phyloP scores from a whole-genome alignment of 2,888 invertebrate species.

The Aradus depressus region DNA sequence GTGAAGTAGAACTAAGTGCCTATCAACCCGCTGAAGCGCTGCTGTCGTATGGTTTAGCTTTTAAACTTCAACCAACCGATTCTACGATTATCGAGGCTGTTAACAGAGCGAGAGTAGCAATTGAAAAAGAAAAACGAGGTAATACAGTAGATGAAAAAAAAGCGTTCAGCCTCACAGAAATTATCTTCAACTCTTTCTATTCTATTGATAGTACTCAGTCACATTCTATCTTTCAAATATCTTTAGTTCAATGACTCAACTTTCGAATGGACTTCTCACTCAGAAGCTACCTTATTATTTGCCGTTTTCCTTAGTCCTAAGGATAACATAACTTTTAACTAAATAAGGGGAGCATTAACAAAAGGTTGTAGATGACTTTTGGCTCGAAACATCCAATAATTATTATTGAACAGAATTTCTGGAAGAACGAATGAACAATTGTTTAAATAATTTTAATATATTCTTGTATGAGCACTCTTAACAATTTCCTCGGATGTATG shows the following conservation, averaged over 20 bases:
- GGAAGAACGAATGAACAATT: no score
- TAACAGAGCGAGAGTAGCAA: slow-evolving; percentile 45
- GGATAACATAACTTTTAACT: no score
- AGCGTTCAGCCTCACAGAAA: no score
- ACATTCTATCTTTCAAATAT: not conserved
- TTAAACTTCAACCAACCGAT: slow-evolving; percentile 56
- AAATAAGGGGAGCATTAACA: no score
- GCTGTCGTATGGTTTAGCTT: slow-evolving; percentile 54
- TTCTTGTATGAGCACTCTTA: no score
- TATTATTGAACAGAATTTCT: no score
- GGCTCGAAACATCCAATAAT: no score
- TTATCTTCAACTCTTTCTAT: not conserved
- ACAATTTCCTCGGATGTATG: no score
- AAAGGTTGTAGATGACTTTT: no score
- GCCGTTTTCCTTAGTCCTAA: no score
- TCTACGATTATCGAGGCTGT: slow-evolving; percentile 50
- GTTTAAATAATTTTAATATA: no score
- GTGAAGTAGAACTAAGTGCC: slow-evolving; percentile 58
- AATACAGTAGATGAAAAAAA: slow-evolving; percentile 16
- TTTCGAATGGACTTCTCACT: not conserved
- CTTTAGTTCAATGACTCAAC: not conserved
- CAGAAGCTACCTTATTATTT: no score
- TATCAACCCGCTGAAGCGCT: slow-evolving; percentile 55
- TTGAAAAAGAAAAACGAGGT: slow-evolving; percentile 52
- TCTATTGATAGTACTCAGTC: not conserved